A percentile compares a stretch with the other conserved stretches of the same genome.
Evolutionary conservation across 2,888 invertebrate genomes (phyloP).

Genomic region (Morpho helenor): DNA sequence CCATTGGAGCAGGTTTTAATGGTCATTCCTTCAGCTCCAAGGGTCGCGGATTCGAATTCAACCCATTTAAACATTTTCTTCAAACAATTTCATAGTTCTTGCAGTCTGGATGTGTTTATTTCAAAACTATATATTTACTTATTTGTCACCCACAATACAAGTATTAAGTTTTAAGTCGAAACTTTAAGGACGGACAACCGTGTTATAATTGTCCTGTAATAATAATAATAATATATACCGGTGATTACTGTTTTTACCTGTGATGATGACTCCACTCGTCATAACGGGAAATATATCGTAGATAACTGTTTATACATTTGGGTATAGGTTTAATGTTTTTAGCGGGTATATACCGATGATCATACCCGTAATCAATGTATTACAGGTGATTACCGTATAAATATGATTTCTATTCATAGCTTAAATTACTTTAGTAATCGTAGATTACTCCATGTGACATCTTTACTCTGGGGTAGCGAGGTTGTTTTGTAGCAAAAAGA

Average conservation of each 20-base stretch:
- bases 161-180: not conserved
- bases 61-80: too few relatives aligned
- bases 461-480: slow-evolving; percentile 21
- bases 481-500: slow-evolving; percentile 53
- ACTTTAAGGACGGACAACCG: not conserved
- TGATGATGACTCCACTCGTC: not conserved
- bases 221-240: too few relatives aligned
- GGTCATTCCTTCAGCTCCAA: too few relatives aligned
- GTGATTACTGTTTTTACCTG: not conserved
- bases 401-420: too few relatives aligned
- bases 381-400: too few relatives aligned
- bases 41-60: too few relatives aligned
- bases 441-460: slow-evolving; percentile 1
- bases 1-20: too few relatives aligned
- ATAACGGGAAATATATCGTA: not conserved
- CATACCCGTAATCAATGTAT: not conserved
- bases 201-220: not conserved
- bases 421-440: not conserved
- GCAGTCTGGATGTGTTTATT: too few relatives aligned
- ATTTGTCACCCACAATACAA: not conserved
- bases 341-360: not conserved
- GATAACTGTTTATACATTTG: too few relatives aligned
- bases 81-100: too few relatives aligned
- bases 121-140: too few relatives aligned
- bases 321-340: too few relatives aligned